phyloP scores from a whole-genome alignment of 1,140 invertebrate species.

The Ceratoteleas bidentatus region DNA sequence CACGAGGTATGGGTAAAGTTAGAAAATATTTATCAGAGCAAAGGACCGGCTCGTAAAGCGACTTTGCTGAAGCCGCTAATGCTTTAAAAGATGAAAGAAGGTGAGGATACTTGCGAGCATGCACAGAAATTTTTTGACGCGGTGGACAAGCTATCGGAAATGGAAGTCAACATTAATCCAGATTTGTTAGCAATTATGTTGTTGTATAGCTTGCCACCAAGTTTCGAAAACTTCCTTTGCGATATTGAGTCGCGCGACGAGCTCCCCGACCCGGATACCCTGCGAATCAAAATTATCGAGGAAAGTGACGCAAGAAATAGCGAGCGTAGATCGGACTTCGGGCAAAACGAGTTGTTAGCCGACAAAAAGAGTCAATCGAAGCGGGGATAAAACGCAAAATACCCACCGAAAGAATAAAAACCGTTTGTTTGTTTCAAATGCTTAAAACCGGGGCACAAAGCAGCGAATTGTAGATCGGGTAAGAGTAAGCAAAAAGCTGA shows the following conservation, averaged over 20 bases:
- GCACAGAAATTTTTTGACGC: slow-evolving; percentile 7
- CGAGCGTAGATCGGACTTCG: not conserved
- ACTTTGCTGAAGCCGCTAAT: slow-evolving; percentile 4
- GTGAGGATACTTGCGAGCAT: not conserved
- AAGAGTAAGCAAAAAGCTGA: not conserved
- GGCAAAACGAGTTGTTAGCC: not conserved
- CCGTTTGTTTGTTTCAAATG: not conserved
- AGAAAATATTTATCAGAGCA: slow-evolving; percentile 5
- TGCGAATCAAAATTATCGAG: slow-evolving; percentile 6
- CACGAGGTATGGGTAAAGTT: not conserved
- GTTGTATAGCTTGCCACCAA: slow-evolving; percentile 9
- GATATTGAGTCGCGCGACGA: slow-evolving; percentile 5
- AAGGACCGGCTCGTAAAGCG: not conserved
- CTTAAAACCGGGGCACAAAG: not conserved
- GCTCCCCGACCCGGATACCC: not conserved
- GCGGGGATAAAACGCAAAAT: not conserved
- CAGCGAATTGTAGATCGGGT: slow-evolving; percentile 3
- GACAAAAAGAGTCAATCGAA: slow-evolving; percentile 6
- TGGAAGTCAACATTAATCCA: not conserved
- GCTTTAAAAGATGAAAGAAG: not conserved
- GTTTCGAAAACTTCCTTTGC: slow-evolving; percentile 12
- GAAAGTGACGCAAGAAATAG: slow-evolving; percentile 9
- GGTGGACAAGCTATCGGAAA: slow-evolving; percentile 4
- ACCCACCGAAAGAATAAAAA: not conserved
- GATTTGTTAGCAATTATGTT: slow-evolving; percentile 6